Conservation (phyloP, 2,888 invertebrate species). For the Lycophotia porphyrea region DNA sequence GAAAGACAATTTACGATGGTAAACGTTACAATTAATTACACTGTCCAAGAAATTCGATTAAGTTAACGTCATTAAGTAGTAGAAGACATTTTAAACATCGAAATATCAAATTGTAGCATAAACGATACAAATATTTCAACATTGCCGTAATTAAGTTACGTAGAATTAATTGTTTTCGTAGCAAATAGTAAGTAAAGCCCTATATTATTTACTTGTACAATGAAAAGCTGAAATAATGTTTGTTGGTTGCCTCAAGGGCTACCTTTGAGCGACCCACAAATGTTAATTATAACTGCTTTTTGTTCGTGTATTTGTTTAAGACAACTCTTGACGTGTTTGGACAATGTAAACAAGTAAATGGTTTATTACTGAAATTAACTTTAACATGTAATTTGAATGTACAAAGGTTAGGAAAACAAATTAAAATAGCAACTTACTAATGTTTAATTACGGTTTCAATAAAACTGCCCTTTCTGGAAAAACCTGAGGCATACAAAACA, state of each 20-base stretch:
- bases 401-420: background rate
- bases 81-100: slow-evolving; percentile 14
- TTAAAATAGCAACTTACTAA: background rate
- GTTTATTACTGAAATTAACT: slow-evolving; percentile 11
- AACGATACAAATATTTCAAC: slow-evolving; percentile 13
- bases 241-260: slow-evolving; percentile 39
- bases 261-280: slow-evolving; percentile 51
- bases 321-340: slow-evolving; percentile 47
- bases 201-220: slow-evolving; percentile 52
- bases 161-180: slow-evolving; percentile 49
- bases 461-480: background rate
- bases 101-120: slow-evolving; percentile 19
- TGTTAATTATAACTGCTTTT: slow-evolving; percentile 50
- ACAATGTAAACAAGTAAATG: slow-evolving; percentile 23
- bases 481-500: slow-evolving; percentile 14
- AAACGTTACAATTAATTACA: slow-evolving; percentile 51
- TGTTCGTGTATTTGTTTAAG: slow-evolving; percentile 44
- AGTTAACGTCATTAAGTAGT: slow-evolving; percentile 15
- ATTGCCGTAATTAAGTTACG: slow-evolving; percentile 27
- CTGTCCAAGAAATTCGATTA: slow-evolving; percentile 50
- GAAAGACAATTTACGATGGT: slow-evolving; percentile 56
- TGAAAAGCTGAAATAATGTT: slow-evolving; percentile 50
- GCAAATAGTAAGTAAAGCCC: slow-evolving; percentile 40
- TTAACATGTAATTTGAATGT: slow-evolving; percentile 3
- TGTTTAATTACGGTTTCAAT: background rate